Evolutionary conservation across 2,888 invertebrate genomes (phyloP), one percentile per base, ranked within the genome.

Genomic region (Zaprionus obscuricornis): DNA sequence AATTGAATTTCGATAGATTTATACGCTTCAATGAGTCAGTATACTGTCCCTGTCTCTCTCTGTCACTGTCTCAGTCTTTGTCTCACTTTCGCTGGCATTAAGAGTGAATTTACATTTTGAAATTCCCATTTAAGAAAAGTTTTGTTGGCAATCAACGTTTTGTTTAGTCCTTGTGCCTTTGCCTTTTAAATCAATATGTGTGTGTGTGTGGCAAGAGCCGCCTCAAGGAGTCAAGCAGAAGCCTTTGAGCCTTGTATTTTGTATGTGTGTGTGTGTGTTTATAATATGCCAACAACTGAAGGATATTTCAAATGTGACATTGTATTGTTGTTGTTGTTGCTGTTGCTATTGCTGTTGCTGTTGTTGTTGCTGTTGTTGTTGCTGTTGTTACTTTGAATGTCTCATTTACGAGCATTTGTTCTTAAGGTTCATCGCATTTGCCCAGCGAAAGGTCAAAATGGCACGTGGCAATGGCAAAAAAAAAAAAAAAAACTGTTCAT

Each of bases 221-320:
- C n/a, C 39, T 31, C 59, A 45, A 47, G 59, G 20, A 43, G 60
- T 7, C 27, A 27, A 27, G 27, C 27, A 6, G 27, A 27, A 27
- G 27, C 10, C 2, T 2, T 2, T 27, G 8, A 27, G 27, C 16
- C 16, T 33, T 31, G 31, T 31, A 47, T 50, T 34, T 42, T 50
- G 52, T 52, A 50, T 66, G 10, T 46, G 34, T 54, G 33, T 47
- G 31, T 45, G 10, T 17, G 50, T 66, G 37, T 66, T 8, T 47
- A 63, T 50, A 5, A 22, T 59, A 40, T 54, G 66, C 43, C 51
- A 49, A 13, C 10, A n/a, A 50, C 47, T 63, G 57, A 76, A 76
- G 76, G 76, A 82, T 82, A n/a, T 70, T 74, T 37, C 26, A 75
- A 67, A 71, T 65, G 73, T 74, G 74, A 78, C 82, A 82, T 66